Percentiles rank a stretch among this genome's conserved stretches.
phyloP scores from a whole-genome alignment of 2,113 vertebrate genomes.

The Caranx melampygus region DNA sequence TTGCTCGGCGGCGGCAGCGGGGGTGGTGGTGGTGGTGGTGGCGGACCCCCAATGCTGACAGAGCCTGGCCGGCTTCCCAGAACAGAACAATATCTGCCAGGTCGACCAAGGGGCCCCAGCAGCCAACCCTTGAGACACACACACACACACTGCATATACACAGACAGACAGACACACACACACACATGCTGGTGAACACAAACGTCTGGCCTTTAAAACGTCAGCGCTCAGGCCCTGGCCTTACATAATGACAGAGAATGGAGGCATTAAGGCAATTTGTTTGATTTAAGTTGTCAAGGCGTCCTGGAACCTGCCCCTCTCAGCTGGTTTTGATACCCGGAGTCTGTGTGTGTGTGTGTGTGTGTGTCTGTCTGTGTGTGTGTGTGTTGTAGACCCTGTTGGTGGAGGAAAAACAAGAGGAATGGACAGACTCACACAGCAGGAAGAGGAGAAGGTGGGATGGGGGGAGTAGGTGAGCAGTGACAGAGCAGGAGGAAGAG shows the following conservation, averaged over 20 bases:
- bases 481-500: constrained; percentile 4
- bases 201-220: constrained; percentile 77
- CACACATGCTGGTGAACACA: constrained; percentile 31
- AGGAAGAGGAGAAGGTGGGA: neutral
- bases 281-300: constrained; percentile 82
- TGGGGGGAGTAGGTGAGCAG: constrained; percentile 4
- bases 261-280: constrained; percentile 84
- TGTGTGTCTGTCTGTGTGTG: constrained; percentile 35
- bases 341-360: neutral
- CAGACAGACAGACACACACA: constrained; percentile 18
- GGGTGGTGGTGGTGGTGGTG: too few species aligned
- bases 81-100: constrained; percentile 80
- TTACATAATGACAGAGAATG: constrained; percentile 84
- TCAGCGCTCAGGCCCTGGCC: constrained; percentile 70
- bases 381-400: constrained; percentile 30
- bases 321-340: constrained; percentile 78
- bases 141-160: constrained; percentile 36
- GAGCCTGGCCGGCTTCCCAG: constrained; percentile 77
- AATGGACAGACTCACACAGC: constrained; percentile 15
- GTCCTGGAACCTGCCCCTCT: constrained; percentile 71
- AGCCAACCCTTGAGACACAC: constrained; percentile 41
- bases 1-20: constrained; percentile 48
- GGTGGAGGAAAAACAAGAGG: constrained; percentile 50
- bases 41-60: constrained; percentile 68
- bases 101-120: constrained; percentile 75